A percentile compares a stretch with the other conserved stretches of the same genome.
Conservation (phyloP, 2,113 vertebrate genomes). For the Callocephalon fimbriatum region DNA sequence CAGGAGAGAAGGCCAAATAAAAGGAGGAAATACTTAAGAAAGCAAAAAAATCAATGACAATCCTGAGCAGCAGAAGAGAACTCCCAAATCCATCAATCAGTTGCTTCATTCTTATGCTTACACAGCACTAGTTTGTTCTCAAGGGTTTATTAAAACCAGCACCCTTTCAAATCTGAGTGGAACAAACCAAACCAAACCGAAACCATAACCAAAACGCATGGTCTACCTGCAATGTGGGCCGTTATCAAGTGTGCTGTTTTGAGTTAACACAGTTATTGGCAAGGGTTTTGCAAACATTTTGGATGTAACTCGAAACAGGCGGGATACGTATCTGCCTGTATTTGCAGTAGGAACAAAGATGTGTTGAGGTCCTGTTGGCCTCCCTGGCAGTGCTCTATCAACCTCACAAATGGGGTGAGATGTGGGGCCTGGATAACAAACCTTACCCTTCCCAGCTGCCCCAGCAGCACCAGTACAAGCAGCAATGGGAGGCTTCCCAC, state of each 20-base stretch:
- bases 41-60: neutral
- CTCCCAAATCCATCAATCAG: neutral
- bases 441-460: neutral
- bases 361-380: neutral
- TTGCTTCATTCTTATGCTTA: neutral
- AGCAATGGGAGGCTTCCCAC: neutral
- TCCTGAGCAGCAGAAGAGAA: neutral
- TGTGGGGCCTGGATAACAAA: neutral
- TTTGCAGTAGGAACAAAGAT: neutral
- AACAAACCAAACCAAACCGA: neutral
- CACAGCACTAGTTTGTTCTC: neutral
- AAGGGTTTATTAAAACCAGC: neutral
- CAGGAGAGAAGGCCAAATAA: neutral
- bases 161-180: neutral
- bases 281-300: neutral
- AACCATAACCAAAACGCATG: neutral
- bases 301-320: neutral
- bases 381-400: neutral
- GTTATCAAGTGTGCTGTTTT: neutral
- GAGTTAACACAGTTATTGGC: neutral
- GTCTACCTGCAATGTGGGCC: neutral
- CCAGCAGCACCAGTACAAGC: neutral
- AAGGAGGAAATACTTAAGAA: conserved; percentile 15
- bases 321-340: accelerated
- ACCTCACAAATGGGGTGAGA: neutral